Evolutionary conservation across 2,797 vertebrate genomes (phyloP).

Genomic region (Erpetoichthys calabaricus): DNA sequence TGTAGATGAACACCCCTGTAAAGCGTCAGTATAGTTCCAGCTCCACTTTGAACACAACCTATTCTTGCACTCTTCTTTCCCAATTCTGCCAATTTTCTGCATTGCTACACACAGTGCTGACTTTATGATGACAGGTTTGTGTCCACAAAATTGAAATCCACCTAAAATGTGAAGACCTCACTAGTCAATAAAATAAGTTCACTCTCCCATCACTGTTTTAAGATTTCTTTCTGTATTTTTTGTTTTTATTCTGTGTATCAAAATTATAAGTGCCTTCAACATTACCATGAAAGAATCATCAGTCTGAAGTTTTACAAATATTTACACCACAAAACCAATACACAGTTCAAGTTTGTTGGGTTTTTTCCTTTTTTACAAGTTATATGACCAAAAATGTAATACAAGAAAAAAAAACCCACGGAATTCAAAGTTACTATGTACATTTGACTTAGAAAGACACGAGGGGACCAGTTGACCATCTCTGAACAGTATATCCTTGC

Average conservation of each 20-base stretch:
- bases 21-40: too few relatives aligned
- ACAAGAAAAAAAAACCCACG: conserved; percentile 45
- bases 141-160: too few relatives aligned
- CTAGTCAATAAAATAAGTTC: too few relatives aligned
- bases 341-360: conserved; percentile 45
- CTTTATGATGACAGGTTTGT: too few relatives aligned
- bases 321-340: conserved; percentile 40
- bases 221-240: conserved; percentile 25
- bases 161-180: too few relatives aligned
- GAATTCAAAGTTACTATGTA: conserved; percentile 53
- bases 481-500: conserved; percentile 7
- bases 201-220: neutral
- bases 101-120: too few relatives aligned
- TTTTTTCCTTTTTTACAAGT: conserved; percentile 83
- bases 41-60: too few relatives aligned
- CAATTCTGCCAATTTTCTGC: too few relatives aligned
- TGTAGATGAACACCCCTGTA: too few relatives aligned
- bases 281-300: conserved; percentile 35
- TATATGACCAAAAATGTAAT: conserved; percentile 75
- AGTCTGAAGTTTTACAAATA: conserved; percentile 43
- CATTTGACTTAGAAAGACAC: conserved; percentile 49
- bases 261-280: conserved; percentile 68
- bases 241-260: conserved; percentile 38
- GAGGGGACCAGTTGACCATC: conserved; percentile 13
- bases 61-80: too few relatives aligned